Base-by-base conservation (phyloP, 2,113 vertebrate species). In the Megaleporinus macrocephalus region DNA sequence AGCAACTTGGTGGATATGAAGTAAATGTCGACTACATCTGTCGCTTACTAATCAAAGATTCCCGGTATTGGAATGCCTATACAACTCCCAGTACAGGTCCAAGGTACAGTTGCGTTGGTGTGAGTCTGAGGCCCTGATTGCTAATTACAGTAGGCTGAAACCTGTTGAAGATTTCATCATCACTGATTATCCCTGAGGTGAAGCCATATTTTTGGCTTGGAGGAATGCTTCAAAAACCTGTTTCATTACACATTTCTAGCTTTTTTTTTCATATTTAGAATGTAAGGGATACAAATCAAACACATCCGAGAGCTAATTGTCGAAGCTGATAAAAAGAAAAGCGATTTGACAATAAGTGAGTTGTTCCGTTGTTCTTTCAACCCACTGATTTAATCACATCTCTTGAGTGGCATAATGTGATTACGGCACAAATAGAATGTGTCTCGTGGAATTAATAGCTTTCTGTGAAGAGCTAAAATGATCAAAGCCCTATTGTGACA, bases 221-320 rank as follows among this genome's bases (percentile, higher is more conserved):
- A 13, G 14, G 24, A 65, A 16, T 30, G 20, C 22, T 61, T 86
- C 33, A 10, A 44, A 41, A 70, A 41, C 36, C 22, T 61, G 18
- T 41, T 49, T 59, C 3, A 1, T 22, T 22, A 55, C 57, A 36
- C 30, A 18, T n/a, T 74, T 33, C 27, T 74, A 20, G 26, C 20
- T 51, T 47, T 44, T 44, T 44, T 44, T 47, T 61, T 70, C 3
- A 70, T 57, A 5, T 33, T 20, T 11, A 33, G 22, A 36, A 74
- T 74, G 72, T 57, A 53, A 76, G 14, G 24, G 27, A n/a, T 88
- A 92, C 91, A 91, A 92, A 92, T 91, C 90, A 89, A 87, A 89
- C 88, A 86, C 88, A 90, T 88, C 85, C 85, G 89, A 88, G 90
- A 87, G 88, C 88, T 91, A 85, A 91, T 93, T 93, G 74, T 78